Conservation (phyloP, 2,888 invertebrate genomes). For the Drosophila subsilvestris region DNA sequence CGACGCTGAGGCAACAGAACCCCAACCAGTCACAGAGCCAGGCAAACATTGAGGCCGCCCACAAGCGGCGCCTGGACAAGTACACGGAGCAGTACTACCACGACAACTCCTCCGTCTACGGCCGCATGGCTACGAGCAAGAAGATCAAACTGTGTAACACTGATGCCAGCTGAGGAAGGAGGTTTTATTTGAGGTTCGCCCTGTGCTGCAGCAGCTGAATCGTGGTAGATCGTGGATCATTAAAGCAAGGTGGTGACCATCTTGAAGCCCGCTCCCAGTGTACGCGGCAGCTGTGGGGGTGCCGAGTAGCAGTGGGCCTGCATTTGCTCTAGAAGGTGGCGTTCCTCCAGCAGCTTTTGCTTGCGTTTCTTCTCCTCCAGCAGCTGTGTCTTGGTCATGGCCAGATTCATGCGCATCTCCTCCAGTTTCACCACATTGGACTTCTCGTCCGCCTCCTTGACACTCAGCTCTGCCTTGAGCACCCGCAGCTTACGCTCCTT, state of each 20-base stretch:
- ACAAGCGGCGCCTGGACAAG: background rate
- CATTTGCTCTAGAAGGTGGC: conserved; percentile 82
- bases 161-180: background rate
- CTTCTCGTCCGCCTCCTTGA: conserved; percentile 80
- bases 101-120: background rate
- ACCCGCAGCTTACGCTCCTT: conserved; percentile 83
- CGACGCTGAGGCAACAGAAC: conserved; percentile 43
- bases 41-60: no score
- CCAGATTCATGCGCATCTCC: conserved; percentile 76
- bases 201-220: no score
- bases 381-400: conserved; percentile 79
- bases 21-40: no score
- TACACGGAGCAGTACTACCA: background rate
- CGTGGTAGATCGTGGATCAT: background rate
- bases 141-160: background rate
- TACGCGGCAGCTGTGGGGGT: conserved; percentile 78
- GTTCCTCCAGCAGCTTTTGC: conserved; percentile 81
- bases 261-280: conserved; percentile 81
- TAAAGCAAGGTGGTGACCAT: conserved; percentile 64
- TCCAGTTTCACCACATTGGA: conserved; percentile 74
- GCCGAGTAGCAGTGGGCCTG: conserved; percentile 83
- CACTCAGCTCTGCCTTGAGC: conserved; percentile 80
- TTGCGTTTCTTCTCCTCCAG: conserved; percentile 81
- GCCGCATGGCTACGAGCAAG: background rate
- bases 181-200: conserved; percentile 17